Evolutionary conservation across 2,888 invertebrate genomes (phyloP).

Genomic region (Diaphora mendica): DNA sequence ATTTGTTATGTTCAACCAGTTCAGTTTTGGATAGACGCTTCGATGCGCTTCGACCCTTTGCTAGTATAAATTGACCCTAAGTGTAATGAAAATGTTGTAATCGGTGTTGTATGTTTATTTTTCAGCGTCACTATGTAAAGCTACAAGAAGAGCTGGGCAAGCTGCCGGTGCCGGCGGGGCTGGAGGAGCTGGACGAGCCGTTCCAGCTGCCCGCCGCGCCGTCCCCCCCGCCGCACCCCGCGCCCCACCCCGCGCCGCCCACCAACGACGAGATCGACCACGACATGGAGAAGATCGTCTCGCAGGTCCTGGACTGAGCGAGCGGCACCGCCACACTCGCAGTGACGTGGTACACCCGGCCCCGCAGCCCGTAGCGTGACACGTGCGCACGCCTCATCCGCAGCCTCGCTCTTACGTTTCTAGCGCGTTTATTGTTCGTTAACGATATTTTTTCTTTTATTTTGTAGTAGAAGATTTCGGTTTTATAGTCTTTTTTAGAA

Average conservation of each 20-base stretch:
- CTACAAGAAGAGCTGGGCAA: conserved; percentile 95
- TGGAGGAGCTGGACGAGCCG: conserved; percentile 90
- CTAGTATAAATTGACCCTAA: no score
- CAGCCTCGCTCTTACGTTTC: conserved; percentile 35
- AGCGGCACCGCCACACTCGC: background rate
- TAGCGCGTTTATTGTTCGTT: conserved; percentile 58
- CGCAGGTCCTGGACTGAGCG: conserved; percentile 82
- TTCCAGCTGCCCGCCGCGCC: conserved; percentile 77
- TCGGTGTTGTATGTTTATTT: background rate
- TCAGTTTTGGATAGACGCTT: no score
- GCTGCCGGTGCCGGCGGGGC: conserved; percentile 91
- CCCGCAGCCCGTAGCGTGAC: background rate
- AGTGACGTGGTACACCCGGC: conserved; percentile 8
- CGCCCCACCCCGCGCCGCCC: conserved; percentile 41
- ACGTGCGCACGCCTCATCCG: conserved; percentile 17
- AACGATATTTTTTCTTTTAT: conserved; percentile 64
- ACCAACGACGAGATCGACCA: conserved; percentile 88
- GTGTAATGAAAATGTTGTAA: background rate
- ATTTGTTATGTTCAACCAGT: no score
- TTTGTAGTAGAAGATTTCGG: conserved; percentile 68
- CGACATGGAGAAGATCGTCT: conserved; percentile 92
- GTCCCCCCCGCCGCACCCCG: conserved; percentile 59
- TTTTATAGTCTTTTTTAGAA: conserved; percentile 71
- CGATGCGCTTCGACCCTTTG: no score
- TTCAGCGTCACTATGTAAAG: conserved; percentile 92